phyloP scores from a whole-genome alignment of 1,140 invertebrate genomes.

The Drepana arcuata region DNA sequence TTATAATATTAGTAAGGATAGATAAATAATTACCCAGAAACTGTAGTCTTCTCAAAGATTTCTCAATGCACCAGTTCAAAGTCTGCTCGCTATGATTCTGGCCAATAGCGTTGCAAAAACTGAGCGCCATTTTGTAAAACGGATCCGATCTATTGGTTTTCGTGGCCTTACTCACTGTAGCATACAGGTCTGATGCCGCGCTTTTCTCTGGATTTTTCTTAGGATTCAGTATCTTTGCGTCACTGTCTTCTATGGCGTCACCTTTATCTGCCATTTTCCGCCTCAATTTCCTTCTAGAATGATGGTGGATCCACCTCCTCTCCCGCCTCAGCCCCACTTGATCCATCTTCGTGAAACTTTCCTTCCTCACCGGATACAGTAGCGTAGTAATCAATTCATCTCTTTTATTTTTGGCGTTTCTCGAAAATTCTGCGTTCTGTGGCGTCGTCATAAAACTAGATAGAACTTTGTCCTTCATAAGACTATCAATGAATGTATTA shows the following conservation, averaged over 20 bases:
- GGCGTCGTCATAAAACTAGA: slow-evolving; percentile 15
- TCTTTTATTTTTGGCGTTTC: slow-evolving; percentile 33
- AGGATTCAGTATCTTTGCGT: slow-evolving; percentile 4
- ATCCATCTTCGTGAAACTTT: no score
- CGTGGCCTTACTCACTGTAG: slow-evolving; percentile 2
- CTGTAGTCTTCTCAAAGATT: slow-evolving; percentile 42
- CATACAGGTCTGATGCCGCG: background rate
- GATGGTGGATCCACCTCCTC: slow-evolving; percentile 44
- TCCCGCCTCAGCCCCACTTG: slow-evolving; percentile 17
- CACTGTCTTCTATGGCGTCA: slow-evolving; percentile 2
- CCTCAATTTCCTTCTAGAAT: slow-evolving; percentile 19
- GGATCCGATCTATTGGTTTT: slow-evolving; percentile 25
- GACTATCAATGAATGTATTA: slow-evolving; percentile 50
- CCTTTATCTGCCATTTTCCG: slow-evolving; percentile 7
- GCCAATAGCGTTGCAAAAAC: slow-evolving; percentile 48
- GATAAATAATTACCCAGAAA: slow-evolving; percentile 32
- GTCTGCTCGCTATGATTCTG: slow-evolving; percentile 34
- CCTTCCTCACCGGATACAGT: slow-evolving; percentile 29
- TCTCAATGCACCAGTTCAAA: slow-evolving; percentile 54
- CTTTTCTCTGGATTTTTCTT: slow-evolving; percentile 6
- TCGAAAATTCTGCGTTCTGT: slow-evolving; percentile 17
- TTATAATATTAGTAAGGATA: no score
- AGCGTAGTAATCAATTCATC: slow-evolving; percentile 35
- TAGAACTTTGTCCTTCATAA: slow-evolving; percentile 48
- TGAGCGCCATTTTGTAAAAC: slow-evolving; percentile 41